A percentile compares a stretch with the other conserved stretches of the same genome.
These are phyloP conservation scores for Maniola jurtina DNA, from an alignment of 1,140 invertebrate species.

Conservation along the genomic window DNA sequence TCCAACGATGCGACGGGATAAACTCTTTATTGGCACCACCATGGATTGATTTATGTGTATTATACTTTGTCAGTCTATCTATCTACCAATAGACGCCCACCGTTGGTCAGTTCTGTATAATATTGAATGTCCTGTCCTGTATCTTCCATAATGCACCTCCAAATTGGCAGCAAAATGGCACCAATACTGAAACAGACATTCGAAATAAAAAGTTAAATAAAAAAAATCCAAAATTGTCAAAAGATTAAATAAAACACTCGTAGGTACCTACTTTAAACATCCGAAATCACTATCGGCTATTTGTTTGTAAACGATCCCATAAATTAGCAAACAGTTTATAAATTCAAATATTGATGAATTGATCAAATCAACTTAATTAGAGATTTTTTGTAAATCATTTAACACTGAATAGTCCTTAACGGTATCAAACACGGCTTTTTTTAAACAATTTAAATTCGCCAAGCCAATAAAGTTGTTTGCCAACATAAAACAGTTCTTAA, in stretches of 20 bases:
- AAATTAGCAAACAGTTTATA: not conserved
- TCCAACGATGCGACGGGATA: too few species aligned
- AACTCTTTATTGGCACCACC: too few species aligned
- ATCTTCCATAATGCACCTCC: too few species aligned
- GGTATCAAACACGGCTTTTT: slow-evolving; percentile 27
- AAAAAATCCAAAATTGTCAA: not conserved
- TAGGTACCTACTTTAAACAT: not conserved
- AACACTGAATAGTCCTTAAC: slow-evolving; percentile 11
- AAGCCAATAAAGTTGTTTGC: slow-evolving; percentile 15
- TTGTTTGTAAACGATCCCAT: slow-evolving; percentile 5
- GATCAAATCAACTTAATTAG: slow-evolving; percentile 11
- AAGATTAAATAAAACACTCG: not conserved
- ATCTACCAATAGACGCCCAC: too few species aligned
- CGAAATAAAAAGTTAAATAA: not conserved
- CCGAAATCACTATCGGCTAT: not conserved
- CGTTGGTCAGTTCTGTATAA: too few species aligned
- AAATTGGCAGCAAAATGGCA: too few species aligned
- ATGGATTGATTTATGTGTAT: too few species aligned
- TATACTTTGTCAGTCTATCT: too few species aligned
- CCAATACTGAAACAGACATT: too few species aligned
- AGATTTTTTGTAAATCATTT: slow-evolving; percentile 10
- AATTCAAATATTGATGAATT: slow-evolving; percentile 15
- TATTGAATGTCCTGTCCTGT: too few species aligned
- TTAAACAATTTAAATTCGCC: slow-evolving; percentile 21
- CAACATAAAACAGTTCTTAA: not conserved